A percentile compares a stretch with the other conserved stretches of the same genome.
Evolutionary conservation across 1,140 invertebrate genomes (phyloP).

Genomic region (Trachelipus rathkii): DNA sequence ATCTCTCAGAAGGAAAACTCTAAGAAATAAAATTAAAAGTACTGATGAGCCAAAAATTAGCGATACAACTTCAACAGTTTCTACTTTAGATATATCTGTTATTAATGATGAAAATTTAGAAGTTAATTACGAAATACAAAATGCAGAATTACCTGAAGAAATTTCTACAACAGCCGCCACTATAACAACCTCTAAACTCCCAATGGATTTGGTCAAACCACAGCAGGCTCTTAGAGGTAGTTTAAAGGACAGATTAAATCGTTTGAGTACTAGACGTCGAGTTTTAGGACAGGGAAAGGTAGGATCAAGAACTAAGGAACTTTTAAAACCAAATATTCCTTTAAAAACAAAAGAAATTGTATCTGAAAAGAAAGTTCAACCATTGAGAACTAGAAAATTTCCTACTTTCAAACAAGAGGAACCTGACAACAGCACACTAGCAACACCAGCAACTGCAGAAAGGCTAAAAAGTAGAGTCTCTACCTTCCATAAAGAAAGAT

Average conservation of each 20-base stretch:
- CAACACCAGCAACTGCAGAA: neutral
- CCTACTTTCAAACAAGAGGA: no score
- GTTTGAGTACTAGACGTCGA: neutral
- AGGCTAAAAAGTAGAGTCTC: neutral
- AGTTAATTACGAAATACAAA: neutral
- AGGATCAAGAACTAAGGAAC: neutral
- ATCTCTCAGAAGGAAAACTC: neutral
- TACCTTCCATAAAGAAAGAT: neutral
- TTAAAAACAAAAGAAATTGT: no score
- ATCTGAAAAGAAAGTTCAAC: no score
- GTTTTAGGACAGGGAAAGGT: neutral
- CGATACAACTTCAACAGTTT: neutral
- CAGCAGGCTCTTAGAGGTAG: neutral
- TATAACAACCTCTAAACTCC: neutral
- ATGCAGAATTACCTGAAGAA: neutral
- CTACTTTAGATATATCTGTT: neutral
- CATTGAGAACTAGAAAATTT: no score
- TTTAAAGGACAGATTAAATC: neutral
- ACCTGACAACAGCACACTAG: neutral
- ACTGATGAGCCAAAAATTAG: neutral
- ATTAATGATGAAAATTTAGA: neutral
- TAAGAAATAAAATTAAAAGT: neutral
- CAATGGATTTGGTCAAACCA: neutral
- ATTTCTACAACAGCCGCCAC: neutral
- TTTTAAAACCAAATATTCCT: no score